A percentile compares a stretch with the other conserved stretches of the same genome.
Conservation (phyloP, 1,140 invertebrate species). For the Aleiodes sp. region DNA sequence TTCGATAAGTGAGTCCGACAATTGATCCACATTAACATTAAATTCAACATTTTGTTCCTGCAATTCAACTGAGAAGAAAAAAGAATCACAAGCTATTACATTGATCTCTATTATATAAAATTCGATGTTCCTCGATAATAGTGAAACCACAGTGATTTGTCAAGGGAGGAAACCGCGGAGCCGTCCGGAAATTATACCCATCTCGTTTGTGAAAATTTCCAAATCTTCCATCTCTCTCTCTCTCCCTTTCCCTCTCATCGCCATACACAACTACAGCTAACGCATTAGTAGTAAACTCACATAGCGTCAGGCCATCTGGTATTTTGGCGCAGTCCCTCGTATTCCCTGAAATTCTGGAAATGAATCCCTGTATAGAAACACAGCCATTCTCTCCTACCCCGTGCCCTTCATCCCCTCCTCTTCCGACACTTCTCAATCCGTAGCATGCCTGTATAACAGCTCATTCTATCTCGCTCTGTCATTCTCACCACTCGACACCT, state of each 20-base stretch:
- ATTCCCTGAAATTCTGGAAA: neutral
- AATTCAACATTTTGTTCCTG: too few relatives aligned
- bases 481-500: constrained; percentile 32
- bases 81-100: too few relatives aligned
- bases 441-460: neutral
- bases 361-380: too few relatives aligned
- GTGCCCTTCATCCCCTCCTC: neutral
- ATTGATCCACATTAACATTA: too few relatives aligned
- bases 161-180: constrained; percentile 59
- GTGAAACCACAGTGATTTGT: constrained; percentile 64
- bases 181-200: constrained; percentile 61
- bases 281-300: neutral
- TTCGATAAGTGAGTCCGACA: too few relatives aligned
- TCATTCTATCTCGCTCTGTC: constrained; percentile 19
- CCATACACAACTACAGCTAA: neutral
- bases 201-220: constrained; percentile 60
- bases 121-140: constrained; percentile 52
- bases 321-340: constrained; percentile 27
- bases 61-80: too few relatives aligned
- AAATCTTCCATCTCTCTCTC: constrained; percentile 54
- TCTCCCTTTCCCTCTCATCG: neutral
- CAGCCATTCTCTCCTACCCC: too few relatives aligned
- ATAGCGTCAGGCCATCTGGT: constrained; percentile 23
- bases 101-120: too few relatives aligned
- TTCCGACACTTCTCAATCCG: neutral